These are phyloP conservation scores for Chrysemys picta DNA, from an alignment of 2,113 vertebrate species.

Conservation along the genomic window DNA sequence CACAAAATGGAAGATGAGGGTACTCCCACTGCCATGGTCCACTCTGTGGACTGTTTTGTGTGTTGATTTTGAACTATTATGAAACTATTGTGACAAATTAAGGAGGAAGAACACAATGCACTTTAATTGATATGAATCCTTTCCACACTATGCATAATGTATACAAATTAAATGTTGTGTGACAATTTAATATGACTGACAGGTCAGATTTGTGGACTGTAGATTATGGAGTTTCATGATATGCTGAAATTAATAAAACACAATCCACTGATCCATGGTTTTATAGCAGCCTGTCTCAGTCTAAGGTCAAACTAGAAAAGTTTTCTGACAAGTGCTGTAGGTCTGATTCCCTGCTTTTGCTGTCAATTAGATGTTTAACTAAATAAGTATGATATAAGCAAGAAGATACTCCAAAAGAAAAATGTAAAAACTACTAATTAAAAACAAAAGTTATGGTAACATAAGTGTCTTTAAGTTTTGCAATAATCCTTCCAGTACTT, in stretches of 20 bases:
- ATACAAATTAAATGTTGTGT: neutral
- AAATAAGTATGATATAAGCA: slow-evolving; percentile 40
- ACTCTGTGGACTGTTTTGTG: neutral
- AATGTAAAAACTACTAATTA: slow-evolving; percentile 64
- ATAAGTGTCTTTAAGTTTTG: slow-evolving; percentile 81
- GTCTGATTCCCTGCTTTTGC: slow-evolving; percentile 30
- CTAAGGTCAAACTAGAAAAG: slow-evolving; percentile 80
- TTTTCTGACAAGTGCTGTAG: slow-evolving; percentile 72
- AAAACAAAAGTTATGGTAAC: slow-evolving; percentile 79
- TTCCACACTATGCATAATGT: rapidly evolving
- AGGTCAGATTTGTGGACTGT: neutral
- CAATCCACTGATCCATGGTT: slow-evolving; percentile 74
- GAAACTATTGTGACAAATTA: neutral
- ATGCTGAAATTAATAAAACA: slow-evolving; percentile 35
- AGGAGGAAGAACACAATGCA: slow-evolving; percentile 11
- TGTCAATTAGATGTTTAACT: slow-evolving; percentile 61
- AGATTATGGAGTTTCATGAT: neutral
- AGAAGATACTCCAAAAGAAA: slow-evolving; percentile 18
- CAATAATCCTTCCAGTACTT: slow-evolving; percentile 84
- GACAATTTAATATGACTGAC: neutral
- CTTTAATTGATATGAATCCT: neutral
- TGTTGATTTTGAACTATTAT: neutral
- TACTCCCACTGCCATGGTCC: neutral
- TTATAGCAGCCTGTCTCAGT: slow-evolving; percentile 66
- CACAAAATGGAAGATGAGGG: neutral